Evolutionary conservation across 2,797 vertebrate species (phyloP), one percentile per base, ranked within the genome.

Genomic region (Mergus octosetaceus): DNA sequence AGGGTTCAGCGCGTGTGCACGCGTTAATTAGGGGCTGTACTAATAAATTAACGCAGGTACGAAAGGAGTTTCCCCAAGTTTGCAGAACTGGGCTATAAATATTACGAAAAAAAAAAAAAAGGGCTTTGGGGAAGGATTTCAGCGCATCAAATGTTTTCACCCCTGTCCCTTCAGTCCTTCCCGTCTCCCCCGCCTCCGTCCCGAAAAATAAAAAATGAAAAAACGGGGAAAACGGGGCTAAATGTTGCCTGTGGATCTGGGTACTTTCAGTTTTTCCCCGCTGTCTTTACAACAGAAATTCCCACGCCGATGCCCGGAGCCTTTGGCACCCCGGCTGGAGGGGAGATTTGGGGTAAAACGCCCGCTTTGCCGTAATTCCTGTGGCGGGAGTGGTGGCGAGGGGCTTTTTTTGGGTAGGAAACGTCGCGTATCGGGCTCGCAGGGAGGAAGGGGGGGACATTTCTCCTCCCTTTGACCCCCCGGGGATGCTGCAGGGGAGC

Each of bases 1-100:
- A 57, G 90, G 79, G 85, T 93, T 94, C 89, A 14, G 83, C 36
- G 60, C 47, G 36, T 53, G 68, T 66, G 3, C 56, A n/a, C 45
- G 94, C 66, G 90, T 90, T 95, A 91, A 96, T 95, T 93, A 90
- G 91, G 68, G 56, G 70, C 51, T 79, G 85, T 66, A 68, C 34
- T 76, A 95, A 87, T 64, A 70, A 88, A 28, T 75, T 60, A 77
- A 25, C 30, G 3, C 28, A 70, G 53, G 76, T 90, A 73, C 30
- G 27, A 24, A 73, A 87, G 74, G 4, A 51, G 76, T 82, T 92
- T 93, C 88, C 90, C 56, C 54, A 8, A 74, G 36, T 82, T 88
- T 84, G 22, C 65, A 65, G 82, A 74, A 79, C 70, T 81, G 68
- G 71, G 47, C 36, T 85, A 2, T 12, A 66, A 65, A 15, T 39